Evolutionary conservation across 1,140 invertebrate species (phyloP), one percentile per base, ranked within the genome.

Genomic region (Hirudo medicinalis): DNA sequence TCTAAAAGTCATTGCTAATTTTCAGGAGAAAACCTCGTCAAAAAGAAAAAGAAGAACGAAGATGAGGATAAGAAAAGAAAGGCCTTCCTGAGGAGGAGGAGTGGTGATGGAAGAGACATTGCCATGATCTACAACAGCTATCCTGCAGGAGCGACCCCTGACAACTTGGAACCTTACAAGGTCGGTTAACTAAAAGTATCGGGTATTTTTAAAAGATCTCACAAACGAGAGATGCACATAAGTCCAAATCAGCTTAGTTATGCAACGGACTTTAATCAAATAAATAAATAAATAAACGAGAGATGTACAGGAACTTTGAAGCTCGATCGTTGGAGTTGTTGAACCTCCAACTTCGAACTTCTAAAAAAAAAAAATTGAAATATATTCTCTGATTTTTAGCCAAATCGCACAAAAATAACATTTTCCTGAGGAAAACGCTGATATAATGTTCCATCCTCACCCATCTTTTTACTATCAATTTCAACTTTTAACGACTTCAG

Each of bases 81-180:
- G 69, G 22, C 29, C 15, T 54, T 70, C 22, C 69, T 70, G 2
- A 20, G 69, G 19, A 20, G 69, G 25, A 40, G 69, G 53, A 70
- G 69, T 70, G 69, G 69, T 20, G 32, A 70, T 13, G 69, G 69
- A n/a, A 40, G 49, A n/a, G 69, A 70, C 69, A 70, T 70, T 54
- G 69, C 69, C 29, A 25, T 49, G 32, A 49, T 70, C 32, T 70
- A 70, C 69, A 36, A 70, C 43, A 70, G 49, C 69, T 70, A 70
- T 54, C 69, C 69, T 25, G 32, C 36, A 5, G 69, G 69, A 0
- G 49, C 53, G 19, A 70, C 32, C 6, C 69, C 69, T 20, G 69
- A 70, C 29, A 70, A 70, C 53, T 49, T 70, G 69, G 69, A 36
- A 54, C 69, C 69, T 11, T 70, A 70, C 43, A 70, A 70, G 69